Percentiles rank a stretch among this genome's conserved stretches.
These are phyloP conservation scores for Torymus texanus DNA, from an alignment of 2,888 invertebrate genomes.

Conservation along the genomic window DNA sequence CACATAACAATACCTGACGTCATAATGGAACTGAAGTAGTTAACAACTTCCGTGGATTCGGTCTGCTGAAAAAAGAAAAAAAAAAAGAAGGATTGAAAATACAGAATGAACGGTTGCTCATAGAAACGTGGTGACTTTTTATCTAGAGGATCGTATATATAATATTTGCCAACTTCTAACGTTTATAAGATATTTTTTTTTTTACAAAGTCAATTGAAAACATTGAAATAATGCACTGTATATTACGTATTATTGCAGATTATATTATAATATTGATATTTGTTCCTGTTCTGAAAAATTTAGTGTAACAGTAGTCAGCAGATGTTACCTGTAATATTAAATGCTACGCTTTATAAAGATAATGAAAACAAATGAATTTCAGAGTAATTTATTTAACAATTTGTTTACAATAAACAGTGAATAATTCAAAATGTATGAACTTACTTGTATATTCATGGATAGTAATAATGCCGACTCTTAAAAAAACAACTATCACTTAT, in stretches of 20 bases:
- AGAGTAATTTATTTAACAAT: no score
- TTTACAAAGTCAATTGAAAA: constrained; percentile 4
- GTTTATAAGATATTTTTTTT: background rate
- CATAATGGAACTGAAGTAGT: constrained; percentile 36
- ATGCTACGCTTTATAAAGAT: no score
- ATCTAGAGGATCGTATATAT: background rate
- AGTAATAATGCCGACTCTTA: no score
- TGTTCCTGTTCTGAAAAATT: background rate
- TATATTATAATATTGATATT: constrained; percentile 16
- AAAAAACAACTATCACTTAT: no score
- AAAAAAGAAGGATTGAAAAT: constrained; percentile 18
- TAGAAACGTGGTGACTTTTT: constrained; percentile 18
- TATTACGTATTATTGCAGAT: no score
- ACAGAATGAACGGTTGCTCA: background rate
- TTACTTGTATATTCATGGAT: no score
- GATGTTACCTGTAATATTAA: no score
- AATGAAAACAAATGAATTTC: no score
- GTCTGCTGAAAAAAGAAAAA: constrained; percentile 26
- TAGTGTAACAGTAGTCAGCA: no score
- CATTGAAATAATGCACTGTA: background rate
- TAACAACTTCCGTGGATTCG: constrained; percentile 45
- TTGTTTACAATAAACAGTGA: no score
- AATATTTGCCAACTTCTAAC: constrained; percentile 6
- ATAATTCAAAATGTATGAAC: no score
- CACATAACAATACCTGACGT: constrained; percentile 46